Base-by-base conservation (phyloP, 2,797 vertebrate species). In the Propithecus perrieri region DNA sequence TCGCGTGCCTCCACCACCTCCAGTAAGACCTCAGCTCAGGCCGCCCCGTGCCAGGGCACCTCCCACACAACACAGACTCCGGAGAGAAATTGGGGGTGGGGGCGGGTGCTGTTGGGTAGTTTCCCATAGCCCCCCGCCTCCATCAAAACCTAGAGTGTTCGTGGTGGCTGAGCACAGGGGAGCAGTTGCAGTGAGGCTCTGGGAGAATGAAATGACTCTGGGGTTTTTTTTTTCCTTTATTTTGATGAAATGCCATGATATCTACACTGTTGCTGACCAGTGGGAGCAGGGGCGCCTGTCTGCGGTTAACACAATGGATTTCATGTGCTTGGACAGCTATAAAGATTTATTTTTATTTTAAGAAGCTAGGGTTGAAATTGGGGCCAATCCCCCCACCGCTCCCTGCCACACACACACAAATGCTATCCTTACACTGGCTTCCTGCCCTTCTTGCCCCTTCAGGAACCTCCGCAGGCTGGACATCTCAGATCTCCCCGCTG, bases 1-100 rank as follows among this genome's bases (percentile, higher is more conserved):
- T 99, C 9, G 98, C 98, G 63, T 98, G 99, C 5, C 99, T 99
- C 86, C 99, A 99, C 95, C 99, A 99, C 90, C 98, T 99, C 90
- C 98, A 97, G 98, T 99, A 81, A 98, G 98, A 65, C 11, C 86
- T n/a, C 78, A 24, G 22, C 33, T 17, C 57, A 41, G 89, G 26
- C 79, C n/a, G 33, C 88, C 84, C 43, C 2, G 0, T 28, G 2
- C 50, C 57, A 24, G n/a, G 71, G 46, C 12, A 6, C 11, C 50
- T 72, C 50, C 83, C 18, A 24, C 41, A 20, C 1, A 10, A 20
- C 15, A 48, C 12, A 43, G 28, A 59, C 11, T 5, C 1, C 4
- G 84, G 69, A 30, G n/a, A 79, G 53, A 33, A 15, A 17, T 8
- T 41, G 55, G 65, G 28, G 35, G n/a, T 13, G 38, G 0, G 11